Percentiles rank a stretch among this genome's conserved stretches.
Conservation (phyloP, 1,140 invertebrate genomes). For the Hyphantria cunea region DNA sequence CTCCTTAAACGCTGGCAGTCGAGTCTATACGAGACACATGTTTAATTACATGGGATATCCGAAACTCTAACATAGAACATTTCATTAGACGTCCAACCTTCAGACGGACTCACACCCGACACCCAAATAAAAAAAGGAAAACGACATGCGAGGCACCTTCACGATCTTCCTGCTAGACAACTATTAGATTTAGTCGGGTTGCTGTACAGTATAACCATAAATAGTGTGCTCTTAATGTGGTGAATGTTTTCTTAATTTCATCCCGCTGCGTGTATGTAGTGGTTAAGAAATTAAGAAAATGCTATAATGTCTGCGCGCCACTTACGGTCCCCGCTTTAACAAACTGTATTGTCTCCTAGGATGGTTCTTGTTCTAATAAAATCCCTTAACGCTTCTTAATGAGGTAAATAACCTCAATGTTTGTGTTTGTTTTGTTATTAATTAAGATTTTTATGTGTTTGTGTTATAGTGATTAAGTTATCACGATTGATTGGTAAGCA, state of each 20-base stretch:
- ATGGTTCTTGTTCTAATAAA: slow-evolving; percentile 63
- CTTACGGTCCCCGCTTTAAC: slow-evolving; percentile 43
- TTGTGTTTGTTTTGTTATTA: slow-evolving; percentile 38
- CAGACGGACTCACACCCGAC: slow-evolving; percentile 24
- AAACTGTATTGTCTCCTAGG: slow-evolving; percentile 49
- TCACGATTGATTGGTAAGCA: slow-evolving; percentile 3
- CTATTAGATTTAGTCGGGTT: slow-evolving; percentile 32
- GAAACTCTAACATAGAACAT: slow-evolving; percentile 29
- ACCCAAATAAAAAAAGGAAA: slow-evolving; percentile 29
- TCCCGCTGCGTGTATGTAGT: slow-evolving; percentile 67
- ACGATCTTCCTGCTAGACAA: slow-evolving; percentile 3
- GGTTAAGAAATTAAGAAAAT: slow-evolving; percentile 79
- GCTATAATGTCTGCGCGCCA: slow-evolving; percentile 54
- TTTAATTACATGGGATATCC: slow-evolving; percentile 33
- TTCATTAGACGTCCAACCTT: slow-evolving; percentile 33
- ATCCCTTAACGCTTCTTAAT: slow-evolving; percentile 62
- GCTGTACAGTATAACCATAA: slow-evolving; percentile 50
- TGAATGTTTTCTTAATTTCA: slow-evolving; percentile 79
- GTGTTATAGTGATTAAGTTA: slow-evolving; percentile 12
- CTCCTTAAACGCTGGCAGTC: slow-evolving; percentile 3
- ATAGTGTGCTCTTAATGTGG: slow-evolving; percentile 60
- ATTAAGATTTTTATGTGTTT: slow-evolving; percentile 33
- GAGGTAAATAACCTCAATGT: slow-evolving; percentile 47
- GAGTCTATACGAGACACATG: slow-evolving; percentile 24
- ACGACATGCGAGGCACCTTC: slow-evolving; percentile 7